Evolutionary conservation across 2,797 vertebrate genomes (phyloP).

Genomic region (Adelosebastes latens): DNA sequence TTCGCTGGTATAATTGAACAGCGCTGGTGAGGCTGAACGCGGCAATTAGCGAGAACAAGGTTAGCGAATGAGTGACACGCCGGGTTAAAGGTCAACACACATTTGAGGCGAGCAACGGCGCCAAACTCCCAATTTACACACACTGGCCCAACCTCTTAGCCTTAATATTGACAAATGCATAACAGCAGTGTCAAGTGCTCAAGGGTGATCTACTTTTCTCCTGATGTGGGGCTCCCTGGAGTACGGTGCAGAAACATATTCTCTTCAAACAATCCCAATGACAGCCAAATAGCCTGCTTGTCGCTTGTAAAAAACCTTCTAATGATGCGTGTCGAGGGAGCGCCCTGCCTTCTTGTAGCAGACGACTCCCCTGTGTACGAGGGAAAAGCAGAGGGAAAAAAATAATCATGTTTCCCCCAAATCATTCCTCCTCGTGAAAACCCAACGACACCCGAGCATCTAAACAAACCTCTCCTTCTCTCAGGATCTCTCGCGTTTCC

Average conservation of each 20-base stretch:
- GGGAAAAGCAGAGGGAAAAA: constrained; percentile 73
- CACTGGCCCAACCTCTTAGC: constrained; percentile 80
- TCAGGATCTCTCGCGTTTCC: constrained; percentile 48
- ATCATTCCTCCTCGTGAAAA: constrained; percentile 77
- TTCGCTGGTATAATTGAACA: constrained; percentile 28
- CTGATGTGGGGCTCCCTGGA: constrained; percentile 88
- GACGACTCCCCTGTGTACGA: constrained; percentile 86
- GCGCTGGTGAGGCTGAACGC: constrained; percentile 11
- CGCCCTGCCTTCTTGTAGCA: constrained; percentile 88
- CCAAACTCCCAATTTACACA: constrained; percentile 78
- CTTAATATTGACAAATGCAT: constrained; percentile 90
- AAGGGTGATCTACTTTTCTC: constrained; percentile 84
- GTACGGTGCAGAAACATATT: constrained; percentile 90
- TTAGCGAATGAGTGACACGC: constrained; percentile 61
- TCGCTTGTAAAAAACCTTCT: constrained; percentile 91
- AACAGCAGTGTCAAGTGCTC: constrained; percentile 86
- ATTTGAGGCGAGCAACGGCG: constrained; percentile 50
- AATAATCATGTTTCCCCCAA: constrained; percentile 83
- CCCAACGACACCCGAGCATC: constrained; percentile 68
- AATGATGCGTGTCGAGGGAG: constrained; percentile 96
- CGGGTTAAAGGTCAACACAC: constrained; percentile 75
- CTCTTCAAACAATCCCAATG: constrained; percentile 95
- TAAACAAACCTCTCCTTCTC: constrained; percentile 72
- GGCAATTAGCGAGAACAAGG: constrained; percentile 76
- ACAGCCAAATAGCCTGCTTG: constrained; percentile 96